Evolutionary conservation across 2,888 invertebrate genomes (phyloP), one percentile per base, ranked within the genome.

Genomic region (Metallyticus violacea): DNA sequence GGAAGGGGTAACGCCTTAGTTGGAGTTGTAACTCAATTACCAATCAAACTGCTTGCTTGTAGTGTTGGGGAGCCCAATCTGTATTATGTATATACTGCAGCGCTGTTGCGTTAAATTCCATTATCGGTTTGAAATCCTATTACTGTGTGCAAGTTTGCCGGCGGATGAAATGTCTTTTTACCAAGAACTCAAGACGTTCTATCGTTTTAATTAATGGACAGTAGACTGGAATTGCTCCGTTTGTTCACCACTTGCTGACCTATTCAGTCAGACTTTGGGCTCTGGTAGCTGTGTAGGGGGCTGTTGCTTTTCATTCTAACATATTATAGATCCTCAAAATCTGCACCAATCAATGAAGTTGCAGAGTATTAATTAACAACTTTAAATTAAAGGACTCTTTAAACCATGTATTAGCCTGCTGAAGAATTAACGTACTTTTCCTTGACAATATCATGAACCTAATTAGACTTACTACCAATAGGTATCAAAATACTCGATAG

Each of bases 11-110:
- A 80, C 80, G 81, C 30, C 81, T 30, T 81, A 30, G 25, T 81
- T 81, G 30, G 81, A 25, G 30, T 22, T 81, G 81, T 30, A 81
- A 83, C 28, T 83, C 83, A 83, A 77, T 83, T 77, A 77, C 77
- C 26, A 83, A 83, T 83, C 83, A 83, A 77, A 83, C 77, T 28
- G 83, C 22, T 27, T 29, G 79, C 29, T 15, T 28, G 9, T 9
- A 28, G 28, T 79, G 28, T 79, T 62, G 40, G 40, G 15, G 22
- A 62, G 40, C 22, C 40, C 40, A 62, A 62, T 62, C 40, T 15
- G 15, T 62, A 62, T 62, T 62, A 62, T 62, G 40, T 62, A 62
- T 62, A 62, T 62, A 62, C 40, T 62, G 40, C 40, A 62, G 40
- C 40, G 40, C 40, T 62, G 40, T 22, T 9, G 9, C 15, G 40